Percentiles rank a stretch among this genome's conserved stretches.
Evolutionary conservation across 64 coral and sea anemone species (phyloP).

Genomic region (Dendronephthya gigantea): DNA sequence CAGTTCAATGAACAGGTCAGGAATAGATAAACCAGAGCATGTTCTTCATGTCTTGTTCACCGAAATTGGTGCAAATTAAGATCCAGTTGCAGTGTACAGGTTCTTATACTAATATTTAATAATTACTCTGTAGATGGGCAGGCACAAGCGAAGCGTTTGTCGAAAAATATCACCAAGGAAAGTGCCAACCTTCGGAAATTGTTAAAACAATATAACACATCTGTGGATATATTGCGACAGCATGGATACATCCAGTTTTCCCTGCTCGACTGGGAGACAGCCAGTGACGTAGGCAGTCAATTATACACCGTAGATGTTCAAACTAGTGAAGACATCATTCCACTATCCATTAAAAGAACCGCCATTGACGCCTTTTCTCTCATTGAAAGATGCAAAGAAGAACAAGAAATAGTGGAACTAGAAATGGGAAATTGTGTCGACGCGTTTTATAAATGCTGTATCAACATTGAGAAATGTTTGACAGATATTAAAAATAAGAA

Average conservation of each 20-base stretch:
- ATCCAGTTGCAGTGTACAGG: too few relatives aligned
- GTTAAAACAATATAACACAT: not conserved
- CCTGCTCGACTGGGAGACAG: not conserved
- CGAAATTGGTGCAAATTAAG: too few relatives aligned
- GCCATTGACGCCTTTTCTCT: not conserved
- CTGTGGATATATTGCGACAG: not conserved
- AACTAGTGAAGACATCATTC: not conserved
- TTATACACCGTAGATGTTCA: not conserved
- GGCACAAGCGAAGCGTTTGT: not conserved
- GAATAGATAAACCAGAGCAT: too few relatives aligned
- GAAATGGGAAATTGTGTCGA: not conserved
- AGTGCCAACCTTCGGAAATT: conserved; percentile 8
- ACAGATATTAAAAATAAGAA: not conserved
- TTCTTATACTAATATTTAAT: not conserved
- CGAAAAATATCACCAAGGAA: not conserved
- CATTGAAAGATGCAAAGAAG: conserved; percentile 6
- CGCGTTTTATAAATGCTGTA: not conserved
- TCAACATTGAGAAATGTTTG: not conserved
- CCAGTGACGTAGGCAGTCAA: not conserved
- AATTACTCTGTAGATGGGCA: not conserved
- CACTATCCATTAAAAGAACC: not conserved
- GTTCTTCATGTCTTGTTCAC: too few relatives aligned
- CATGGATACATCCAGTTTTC: not conserved
- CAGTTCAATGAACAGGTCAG: too few relatives aligned
- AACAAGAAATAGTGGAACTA: not conserved